phyloP scores from a whole-genome alignment of 1,140 invertebrate species.

The Mactra quadrangularis region DNA sequence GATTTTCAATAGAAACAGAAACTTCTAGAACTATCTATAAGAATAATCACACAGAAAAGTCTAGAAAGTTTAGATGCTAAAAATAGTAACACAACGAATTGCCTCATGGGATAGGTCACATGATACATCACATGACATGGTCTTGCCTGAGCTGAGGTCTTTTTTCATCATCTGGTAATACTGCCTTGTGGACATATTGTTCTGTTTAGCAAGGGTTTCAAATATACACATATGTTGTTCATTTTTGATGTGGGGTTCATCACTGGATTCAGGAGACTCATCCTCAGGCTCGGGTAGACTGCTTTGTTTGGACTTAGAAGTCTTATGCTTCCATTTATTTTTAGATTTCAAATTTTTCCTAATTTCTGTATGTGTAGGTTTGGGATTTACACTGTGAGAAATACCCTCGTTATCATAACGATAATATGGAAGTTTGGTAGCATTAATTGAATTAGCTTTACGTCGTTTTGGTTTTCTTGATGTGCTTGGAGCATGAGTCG shows the following conservation, averaged over 20 bases:
- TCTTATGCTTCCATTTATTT: not conserved
- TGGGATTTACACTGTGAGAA: not conserved
- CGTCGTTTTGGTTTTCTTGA: constrained; percentile 43
- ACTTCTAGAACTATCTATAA: no score
- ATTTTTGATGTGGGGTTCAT: constrained; percentile 46
- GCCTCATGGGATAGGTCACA: constrained; percentile 35
- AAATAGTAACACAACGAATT: not conserved
- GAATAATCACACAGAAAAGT: no score
- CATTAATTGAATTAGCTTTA: constrained; percentile 34
- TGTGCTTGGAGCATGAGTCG: constrained; percentile 59
- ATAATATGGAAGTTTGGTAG: constrained; percentile 32
- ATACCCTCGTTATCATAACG: constrained; percentile 7
- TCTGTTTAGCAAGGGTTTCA: constrained; percentile 81
- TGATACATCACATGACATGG: constrained; percentile 44
- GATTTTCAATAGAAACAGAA: no score
- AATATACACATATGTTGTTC: constrained; percentile 79
- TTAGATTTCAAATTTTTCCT: not conserved
- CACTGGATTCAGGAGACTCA: not conserved
- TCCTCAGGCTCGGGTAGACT: not conserved
- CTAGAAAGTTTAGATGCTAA: no score
- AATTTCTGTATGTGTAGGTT: not conserved
- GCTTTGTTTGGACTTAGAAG: not conserved
- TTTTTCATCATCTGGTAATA: constrained; percentile 77
- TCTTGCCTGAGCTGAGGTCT: constrained; percentile 80
- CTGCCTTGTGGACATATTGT: constrained; percentile 78